Evolutionary conservation across 2,113 vertebrate genomes (phyloP), one percentile per base, ranked within the genome.

Genomic region (Epinephelus moara): DNA sequence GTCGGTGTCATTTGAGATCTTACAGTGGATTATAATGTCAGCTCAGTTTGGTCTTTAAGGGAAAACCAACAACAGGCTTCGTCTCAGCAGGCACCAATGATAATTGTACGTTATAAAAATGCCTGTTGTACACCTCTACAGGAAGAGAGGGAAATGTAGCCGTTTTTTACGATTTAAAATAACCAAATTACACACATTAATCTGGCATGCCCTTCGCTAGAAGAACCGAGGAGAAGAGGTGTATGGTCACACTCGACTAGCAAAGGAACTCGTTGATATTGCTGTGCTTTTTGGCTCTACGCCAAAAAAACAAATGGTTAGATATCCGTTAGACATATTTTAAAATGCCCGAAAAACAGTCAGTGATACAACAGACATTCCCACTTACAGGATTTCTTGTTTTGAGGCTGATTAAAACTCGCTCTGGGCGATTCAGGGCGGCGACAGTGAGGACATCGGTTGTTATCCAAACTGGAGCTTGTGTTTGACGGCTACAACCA

Each of bases 341-440:
- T 3, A 37, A 74, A 52, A 40, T 17, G 12, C 52, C 18, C 1
- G 0, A 4, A 72, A 80, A 66, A 33, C 12, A 56, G 0, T 9
- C 1, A 1, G 17, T 18, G 60, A 79, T 0, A 67, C n/a, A 71
- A 74, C 3, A 81, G 5, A 55, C 55, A 12, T 67, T 25, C 66
- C 23, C 86, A 94, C 93, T 93, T 90, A 94, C 93, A 86, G 78
- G 68, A 56, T 53, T 79, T 71, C 53, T 81, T 55, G 70, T 9
- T 80, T 61, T 49, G 45, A 18, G 49, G 88, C 33, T 21, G 84
- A 25, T 18, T 53, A 53, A 72, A 55, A 70, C 19, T 80, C 83
- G 72, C 72, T 85, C 57, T 1, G 75, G 19, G 68, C 37, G 73
- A 82, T 70, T 81, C 66, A 61, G 62, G 78, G 70, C 45, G 64